Evolutionary conservation across 2,113 vertebrate species (phyloP), one percentile per base, ranked within the genome.

Genomic region (Hemibagrus wyckioides): DNA sequence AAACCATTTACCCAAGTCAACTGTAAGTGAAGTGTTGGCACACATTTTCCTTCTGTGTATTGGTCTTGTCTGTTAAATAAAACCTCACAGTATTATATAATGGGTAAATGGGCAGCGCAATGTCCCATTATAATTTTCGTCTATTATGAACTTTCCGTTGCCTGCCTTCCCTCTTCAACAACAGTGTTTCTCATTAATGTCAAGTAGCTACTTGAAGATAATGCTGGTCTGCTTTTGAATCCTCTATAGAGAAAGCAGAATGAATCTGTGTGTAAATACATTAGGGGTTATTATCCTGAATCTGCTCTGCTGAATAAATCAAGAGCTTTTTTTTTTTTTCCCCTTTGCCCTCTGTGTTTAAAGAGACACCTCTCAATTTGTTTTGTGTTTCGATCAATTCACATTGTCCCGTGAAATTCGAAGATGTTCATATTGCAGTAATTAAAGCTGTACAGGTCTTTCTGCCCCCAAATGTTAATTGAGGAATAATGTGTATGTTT

Each of bases 141-240:
- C 63, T n/a, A 33, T 76, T 57, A 81, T 56, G 56, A 52, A 41
- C 76, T 80, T 80, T 39, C 54, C 44, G 48, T 44, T 30, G 52
- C 50, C 23, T 83, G 56, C 67, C 14, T 67, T 85, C 39, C n/a
- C 69, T 61, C 41, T 76, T 52, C 39, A 87, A 56, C 86, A 69
- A 28, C n/a, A 77, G 50, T 67, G 52, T 89, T 76, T 14, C 30
- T 85, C 8, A 76, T 89, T 83, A 82, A 30, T 59, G 39, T 73
- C 23, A 41, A 83, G 86, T 52, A 76, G 86, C 80, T 87, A 82
- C 80, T 76, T 87, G 41, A 61, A 75, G 80, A 71, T 81, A 39
- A 80, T 50, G 39, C 21, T 75, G 33, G 69, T 71, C 50, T 50
- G 69, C 59, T 65, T 71, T 83, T 85, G 36, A 54, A 83, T 36